Conservation (phyloP, 1,140 invertebrate genomes). For the Lepidotrigona ventralis region DNA sequence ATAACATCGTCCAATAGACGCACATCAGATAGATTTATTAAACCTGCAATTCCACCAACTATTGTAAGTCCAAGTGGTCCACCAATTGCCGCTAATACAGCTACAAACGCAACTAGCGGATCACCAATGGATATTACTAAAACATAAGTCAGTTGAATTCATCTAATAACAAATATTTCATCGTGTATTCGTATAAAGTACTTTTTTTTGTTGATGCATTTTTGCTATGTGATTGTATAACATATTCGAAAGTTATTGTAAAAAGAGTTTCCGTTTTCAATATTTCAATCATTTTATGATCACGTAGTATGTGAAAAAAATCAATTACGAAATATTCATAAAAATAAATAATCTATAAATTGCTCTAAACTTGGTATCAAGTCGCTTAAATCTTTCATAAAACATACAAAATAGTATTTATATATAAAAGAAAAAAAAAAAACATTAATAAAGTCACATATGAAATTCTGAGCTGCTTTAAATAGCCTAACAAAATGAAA, state of each 20-base stretch:
- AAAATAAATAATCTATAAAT: conserved; percentile 46
- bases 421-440: conserved; percentile 33
- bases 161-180: conserved; percentile 58
- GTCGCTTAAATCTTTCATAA: conserved; percentile 33
- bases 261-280: conserved; percentile 8
- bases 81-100: conserved; percentile 61
- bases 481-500: conserved; percentile 31
- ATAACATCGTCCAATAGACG: conserved; percentile 81
- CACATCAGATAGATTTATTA: conserved; percentile 88
- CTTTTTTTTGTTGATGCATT: conserved; percentile 57
- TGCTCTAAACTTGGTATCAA: conserved; percentile 44
- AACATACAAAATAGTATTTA: conserved; percentile 56
- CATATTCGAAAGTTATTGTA: conserved; percentile 28
- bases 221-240: conserved; percentile 54
- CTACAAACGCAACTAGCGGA: conserved; percentile 65
- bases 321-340: conserved; percentile 22
- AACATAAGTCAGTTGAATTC: conserved; percentile 71
- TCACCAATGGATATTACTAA: conserved; percentile 79
- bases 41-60: conserved; percentile 85
- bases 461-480: conserved; percentile 30
- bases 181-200: conserved; percentile 66
- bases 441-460: conserved; percentile 23
- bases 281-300: conserved; percentile 21
- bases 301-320: background rate
- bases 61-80: conserved; percentile 75